A percentile compares a stretch with the other conserved stretches of the same genome.
phyloP scores from a whole-genome alignment of 2,888 invertebrate genomes.

The Tetrapedia diversipes region DNA sequence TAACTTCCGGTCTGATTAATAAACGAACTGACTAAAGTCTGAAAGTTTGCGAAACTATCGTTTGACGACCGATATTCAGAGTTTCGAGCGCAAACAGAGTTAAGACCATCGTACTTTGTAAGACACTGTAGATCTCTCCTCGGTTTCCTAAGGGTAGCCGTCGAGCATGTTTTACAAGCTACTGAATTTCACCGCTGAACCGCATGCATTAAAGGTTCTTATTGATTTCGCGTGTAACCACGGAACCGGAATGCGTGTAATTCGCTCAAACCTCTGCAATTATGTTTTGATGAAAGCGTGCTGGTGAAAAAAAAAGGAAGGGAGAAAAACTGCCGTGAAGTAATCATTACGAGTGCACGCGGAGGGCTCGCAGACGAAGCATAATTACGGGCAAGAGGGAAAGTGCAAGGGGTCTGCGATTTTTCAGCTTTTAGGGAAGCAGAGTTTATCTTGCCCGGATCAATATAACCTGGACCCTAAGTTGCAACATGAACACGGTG shows the following conservation, averaged over 20 bases:
- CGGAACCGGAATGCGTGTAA: conserved; percentile 30
- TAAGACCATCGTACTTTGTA: no score
- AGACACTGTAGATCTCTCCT: neutral
- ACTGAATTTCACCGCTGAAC: neutral
- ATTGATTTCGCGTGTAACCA: conserved; percentile 19
- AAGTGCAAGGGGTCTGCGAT: conserved; percentile 62
- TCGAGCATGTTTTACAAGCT: neutral
- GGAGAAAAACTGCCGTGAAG: conserved; percentile 1
- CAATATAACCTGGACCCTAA: conserved; percentile 46
- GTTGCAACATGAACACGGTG: conserved; percentile 18
- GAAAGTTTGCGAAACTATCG: no score
- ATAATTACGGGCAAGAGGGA: conserved; percentile 65
- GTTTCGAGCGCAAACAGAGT: no score
- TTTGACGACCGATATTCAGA: no score
- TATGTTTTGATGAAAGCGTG: conserved; percentile 16
- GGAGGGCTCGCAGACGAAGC: conserved; percentile 57
- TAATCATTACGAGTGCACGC: conserved; percentile 52
- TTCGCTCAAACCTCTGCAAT: conserved; percentile 25
- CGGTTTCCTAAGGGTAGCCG: neutral
- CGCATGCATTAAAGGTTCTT: neutral
- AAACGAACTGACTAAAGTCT: no score
- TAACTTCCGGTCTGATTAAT: no score
- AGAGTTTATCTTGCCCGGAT: conserved; percentile 55
- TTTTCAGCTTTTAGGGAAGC: conserved; percentile 41
- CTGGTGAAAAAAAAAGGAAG: neutral